A percentile compares a stretch with the other conserved stretches of the same genome.
Evolutionary conservation across 37 sponge, comb jelly and placozoan genomes (phyloP).

Genomic region (Petrosia ficiformis): DNA sequence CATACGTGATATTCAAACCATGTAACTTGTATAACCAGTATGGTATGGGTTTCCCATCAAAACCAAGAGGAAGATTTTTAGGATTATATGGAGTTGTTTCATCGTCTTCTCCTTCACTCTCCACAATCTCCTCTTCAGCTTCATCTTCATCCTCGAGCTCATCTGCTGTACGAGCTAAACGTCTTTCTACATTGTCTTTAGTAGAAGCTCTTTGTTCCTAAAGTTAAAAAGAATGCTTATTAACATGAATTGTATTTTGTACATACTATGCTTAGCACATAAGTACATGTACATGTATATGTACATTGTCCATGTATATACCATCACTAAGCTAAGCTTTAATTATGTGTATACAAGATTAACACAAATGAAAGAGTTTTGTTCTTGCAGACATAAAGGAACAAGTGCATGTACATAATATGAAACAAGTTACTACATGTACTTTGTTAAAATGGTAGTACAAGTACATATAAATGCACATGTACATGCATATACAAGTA

Average conservation of each 20-base stretch:
- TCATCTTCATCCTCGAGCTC: slow-evolving; percentile 79
- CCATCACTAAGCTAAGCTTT: too few relatives aligned
- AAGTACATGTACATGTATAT: too few relatives aligned
- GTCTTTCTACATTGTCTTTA: slow-evolving; percentile 93
- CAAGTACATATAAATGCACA: too few relatives aligned
- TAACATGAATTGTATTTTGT: too few relatives aligned
- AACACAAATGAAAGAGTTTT: too few relatives aligned
- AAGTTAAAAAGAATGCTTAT: neutral
- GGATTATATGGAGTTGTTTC: slow-evolving; percentile 93
- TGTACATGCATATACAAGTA: too few relatives aligned
- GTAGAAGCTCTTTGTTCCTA: slow-evolving; percentile 91
- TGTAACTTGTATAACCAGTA: slow-evolving; percentile 99
- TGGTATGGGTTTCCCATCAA: slow-evolving; percentile 99
- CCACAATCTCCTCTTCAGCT: slow-evolving; percentile 65
- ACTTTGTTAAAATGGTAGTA: too few relatives aligned
- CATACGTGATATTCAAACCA: slow-evolving; percentile 93
- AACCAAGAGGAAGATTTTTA: slow-evolving; percentile 98
- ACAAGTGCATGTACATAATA: too few relatives aligned
- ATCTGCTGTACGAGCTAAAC: slow-evolving; percentile 93
- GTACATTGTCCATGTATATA: too few relatives aligned
- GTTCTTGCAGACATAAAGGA: too few relatives aligned
- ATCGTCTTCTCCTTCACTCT: slow-evolving; percentile 75
- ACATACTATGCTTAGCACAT: neutral
- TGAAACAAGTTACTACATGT: too few relatives aligned
- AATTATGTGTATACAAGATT: too few relatives aligned